phyloP scores from a whole-genome alignment of 2,113 vertebrate genomes.

The Haemorhous mexicanus region DNA sequence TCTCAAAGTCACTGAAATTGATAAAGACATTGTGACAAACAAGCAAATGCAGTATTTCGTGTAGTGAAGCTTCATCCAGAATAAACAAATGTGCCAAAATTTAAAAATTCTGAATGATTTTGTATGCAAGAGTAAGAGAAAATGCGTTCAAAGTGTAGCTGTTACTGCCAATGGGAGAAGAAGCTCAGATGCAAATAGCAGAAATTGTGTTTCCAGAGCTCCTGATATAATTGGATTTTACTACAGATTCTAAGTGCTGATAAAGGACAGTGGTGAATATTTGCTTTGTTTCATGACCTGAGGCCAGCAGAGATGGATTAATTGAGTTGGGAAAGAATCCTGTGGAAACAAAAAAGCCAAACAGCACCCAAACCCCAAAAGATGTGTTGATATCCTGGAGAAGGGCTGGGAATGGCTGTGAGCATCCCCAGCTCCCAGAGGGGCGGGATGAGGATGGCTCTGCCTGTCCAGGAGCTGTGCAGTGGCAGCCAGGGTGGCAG shows the following conservation, averaged over 20 bases:
- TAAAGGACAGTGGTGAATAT: not conserved
- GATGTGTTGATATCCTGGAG: not conserved
- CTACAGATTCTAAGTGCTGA: not conserved
- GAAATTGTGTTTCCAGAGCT: not conserved
- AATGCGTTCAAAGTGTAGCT: not conserved
- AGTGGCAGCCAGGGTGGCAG: fast-evolving
- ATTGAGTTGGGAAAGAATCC: not conserved
- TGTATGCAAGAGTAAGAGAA: not conserved
- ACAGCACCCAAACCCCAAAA: not conserved
- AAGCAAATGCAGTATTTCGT: not conserved
- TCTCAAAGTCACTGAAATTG: not conserved
- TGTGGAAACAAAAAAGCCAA: not conserved
- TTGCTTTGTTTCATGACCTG: not conserved
- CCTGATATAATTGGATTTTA: not conserved
- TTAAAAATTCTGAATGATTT: not conserved
- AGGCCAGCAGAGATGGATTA: not conserved
- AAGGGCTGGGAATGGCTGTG: fast-evolving
- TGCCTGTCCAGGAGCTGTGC: not conserved
- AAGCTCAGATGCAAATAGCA: not conserved
- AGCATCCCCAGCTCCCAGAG: fast-evolving
- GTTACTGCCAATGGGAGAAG: not conserved
- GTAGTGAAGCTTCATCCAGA: not conserved
- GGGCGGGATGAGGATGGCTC: fast-evolving
- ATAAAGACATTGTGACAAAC: not conserved
- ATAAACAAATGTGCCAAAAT: not conserved